Base-by-base conservation (phyloP, 2,797 vertebrate genomes). In the Pogonophryne albipinna region DNA sequence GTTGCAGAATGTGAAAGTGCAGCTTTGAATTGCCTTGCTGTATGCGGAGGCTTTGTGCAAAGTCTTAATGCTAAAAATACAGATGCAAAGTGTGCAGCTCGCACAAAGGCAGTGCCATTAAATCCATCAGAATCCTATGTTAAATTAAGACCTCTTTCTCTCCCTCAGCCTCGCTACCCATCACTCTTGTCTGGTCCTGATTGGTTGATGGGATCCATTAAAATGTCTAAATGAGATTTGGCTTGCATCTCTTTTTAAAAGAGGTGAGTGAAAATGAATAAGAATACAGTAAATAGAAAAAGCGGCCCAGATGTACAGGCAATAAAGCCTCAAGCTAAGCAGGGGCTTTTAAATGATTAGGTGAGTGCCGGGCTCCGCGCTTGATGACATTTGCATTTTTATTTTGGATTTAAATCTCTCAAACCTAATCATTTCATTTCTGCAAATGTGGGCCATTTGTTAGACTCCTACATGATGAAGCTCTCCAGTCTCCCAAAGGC, bases 261-360 rank as follows among this genome's bases (percentile, higher is more conserved):
- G 47, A 76, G 70, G 75, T 62, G 74, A 68, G 78, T 66, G 84
- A 79, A 84, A 87, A 83, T 75, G 74, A 78, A 77, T 50, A 56
- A 86, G 41, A 79, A 65, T 55, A 70, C 42, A 76, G 74, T 78
- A 84, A 87, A 89, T 83, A 80, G 61, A 80, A 76, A 38, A 83
- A 82, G 82, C 19, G 14, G 62, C 67, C 27, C 12, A 66, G 57
- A 75, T 75, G 74, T 64, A 61, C 71, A 62, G 2, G 70, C 61
- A 78, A 81, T 75, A 70, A 90, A 87, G 74, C 55, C 63, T 41
- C 41, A 19, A 89, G 79, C 45, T 72, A 79, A 85, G 74, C 77
- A 64, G 51, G 47, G 55, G 83, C 85, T 90, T 90, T 89, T 91
- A 89, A 87, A 86, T 79, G 49, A 87, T 87, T 91, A 88, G 85